These are phyloP conservation scores for Chaetogeoica ovagalla DNA, from an alignment of 2,888 invertebrate species.

Conservation along the genomic window DNA sequence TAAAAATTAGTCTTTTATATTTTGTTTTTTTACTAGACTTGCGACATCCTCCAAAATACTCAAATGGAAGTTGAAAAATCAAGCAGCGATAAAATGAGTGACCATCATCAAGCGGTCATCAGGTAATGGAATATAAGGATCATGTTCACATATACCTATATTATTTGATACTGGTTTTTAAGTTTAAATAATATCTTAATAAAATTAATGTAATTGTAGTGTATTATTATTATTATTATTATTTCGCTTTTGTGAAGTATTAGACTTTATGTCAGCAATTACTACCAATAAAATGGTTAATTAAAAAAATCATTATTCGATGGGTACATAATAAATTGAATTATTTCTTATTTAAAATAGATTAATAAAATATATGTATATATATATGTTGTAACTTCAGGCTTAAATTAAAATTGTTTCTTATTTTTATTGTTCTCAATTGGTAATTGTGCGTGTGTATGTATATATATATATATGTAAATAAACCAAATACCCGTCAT, in stretches of 20 bases:
- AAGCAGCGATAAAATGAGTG: constrained; percentile 7
- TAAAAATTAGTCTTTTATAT: constrained; percentile 18
- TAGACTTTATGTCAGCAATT: background rate
- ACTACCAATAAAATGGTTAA: background rate
- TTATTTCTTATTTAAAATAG: background rate
- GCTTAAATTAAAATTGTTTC: background rate
- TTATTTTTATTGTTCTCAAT: background rate
- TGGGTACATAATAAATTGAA: background rate
- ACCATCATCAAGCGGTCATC: constrained; percentile 47
- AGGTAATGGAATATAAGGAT: constrained; percentile 25
- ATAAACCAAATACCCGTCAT: background rate
- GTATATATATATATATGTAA: no score
- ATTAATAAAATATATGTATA: background rate
- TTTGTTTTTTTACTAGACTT: constrained; percentile 33
- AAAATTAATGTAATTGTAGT: background rate
- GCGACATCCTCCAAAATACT: constrained; percentile 39
- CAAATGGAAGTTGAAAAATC: constrained; percentile 46
- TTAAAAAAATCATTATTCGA: background rate
- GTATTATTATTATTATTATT: background rate
- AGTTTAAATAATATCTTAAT: constrained; percentile 4
- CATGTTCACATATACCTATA: background rate
- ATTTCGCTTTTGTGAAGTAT: constrained; percentile 23
- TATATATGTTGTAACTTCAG: background rate
- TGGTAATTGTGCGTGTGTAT: background rate
- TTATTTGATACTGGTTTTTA: constrained; percentile 16